Base-by-base conservation (phyloP, 1,140 invertebrate species). In the Drosophila watanabei region DNA sequence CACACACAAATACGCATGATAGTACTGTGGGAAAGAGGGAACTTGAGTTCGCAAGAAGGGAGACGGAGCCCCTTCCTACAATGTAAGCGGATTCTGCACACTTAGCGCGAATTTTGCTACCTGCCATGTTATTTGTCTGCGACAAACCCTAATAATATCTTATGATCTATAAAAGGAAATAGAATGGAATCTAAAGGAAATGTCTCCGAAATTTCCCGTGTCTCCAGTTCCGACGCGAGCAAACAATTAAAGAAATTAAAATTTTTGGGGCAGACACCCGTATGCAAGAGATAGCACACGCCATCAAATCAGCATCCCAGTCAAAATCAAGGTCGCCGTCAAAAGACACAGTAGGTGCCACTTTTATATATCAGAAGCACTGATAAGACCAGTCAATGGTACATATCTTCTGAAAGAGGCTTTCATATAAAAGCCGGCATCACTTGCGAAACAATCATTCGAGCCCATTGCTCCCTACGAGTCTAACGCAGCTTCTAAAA, bases 171-270 rank as follows among this genome's bases (percentile, higher is more conserved):
- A 24, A 41, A 20, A n/a, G 51, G 61, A 59, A 65, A 57, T 32
- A 57, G 24, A 24, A 24, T 24, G 24, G 24, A 24, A 24, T 24
- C 1, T 1, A 24, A 24, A 24, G 33, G 46, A 52, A 64, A 63
- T 16, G 18, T 48, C 11, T 1, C 14, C 18, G 8, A 45, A 35
- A 66, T 56, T 37, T 43, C 48, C n/a, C 9, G 11, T 59, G 39
- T 49, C 45, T 37, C 24, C 52, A 57, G 63, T 58, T 65, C 30
- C 62, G 63, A 18, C 39, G 56, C 48, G 35, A 35, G 56, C 24
- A 39, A 62, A 63, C 84, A 87, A 88, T 87, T 83, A 83, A 80
- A 77, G 58, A 80, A 87, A 88, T 87, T 72, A 37, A 72, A 82
- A 64, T 46, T 13, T 75, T 48, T 65, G 5, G n/a, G 41, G 32